phyloP scores from a whole-genome alignment of 2,797 vertebrate species.

The Hippocampus kuda region DNA sequence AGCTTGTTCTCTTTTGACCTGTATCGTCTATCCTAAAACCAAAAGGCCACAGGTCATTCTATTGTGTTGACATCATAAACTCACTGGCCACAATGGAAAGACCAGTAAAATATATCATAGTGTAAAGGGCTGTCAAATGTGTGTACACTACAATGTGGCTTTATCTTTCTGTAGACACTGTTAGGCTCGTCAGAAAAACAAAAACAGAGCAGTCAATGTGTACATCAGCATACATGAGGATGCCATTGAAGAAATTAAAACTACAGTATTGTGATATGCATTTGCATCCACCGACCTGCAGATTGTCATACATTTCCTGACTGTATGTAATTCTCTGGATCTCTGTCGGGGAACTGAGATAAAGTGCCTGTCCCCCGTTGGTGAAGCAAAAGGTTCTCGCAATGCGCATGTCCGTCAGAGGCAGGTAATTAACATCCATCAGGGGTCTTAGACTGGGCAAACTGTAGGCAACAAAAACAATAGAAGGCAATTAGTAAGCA shows the following conservation, averaged over 20 bases:
- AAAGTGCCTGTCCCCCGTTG: constrained; percentile 89
- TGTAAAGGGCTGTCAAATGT: background rate
- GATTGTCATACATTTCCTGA: constrained; percentile 94
- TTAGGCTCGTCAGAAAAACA: background rate
- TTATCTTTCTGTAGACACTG: background rate
- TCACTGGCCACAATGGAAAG: background rate
- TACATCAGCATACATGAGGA: background rate
- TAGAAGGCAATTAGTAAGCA: constrained; percentile 1
- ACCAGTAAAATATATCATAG: background rate
- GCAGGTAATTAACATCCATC: constrained; percentile 92
- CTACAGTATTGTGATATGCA: background rate
- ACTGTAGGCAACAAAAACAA: constrained; percentile 54
- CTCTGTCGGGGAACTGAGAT: constrained; percentile 95
- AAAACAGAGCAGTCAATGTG: background rate
- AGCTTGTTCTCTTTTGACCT: background rate
- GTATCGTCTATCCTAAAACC: background rate
- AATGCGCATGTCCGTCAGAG: constrained; percentile 94
- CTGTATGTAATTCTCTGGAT: constrained; percentile 96
- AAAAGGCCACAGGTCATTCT: background rate
- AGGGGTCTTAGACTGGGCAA: constrained; percentile 91
- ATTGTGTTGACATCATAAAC: background rate
- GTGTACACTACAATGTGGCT: too few relatives aligned
- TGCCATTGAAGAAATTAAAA: background rate
- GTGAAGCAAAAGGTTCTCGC: constrained; percentile 98
- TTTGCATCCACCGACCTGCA: constrained; percentile 74